A percentile compares a stretch with the other conserved stretches of the same genome.
phyloP scores from a whole-genome alignment of 2,888 invertebrate genomes.

The Venusia cambrica region DNA sequence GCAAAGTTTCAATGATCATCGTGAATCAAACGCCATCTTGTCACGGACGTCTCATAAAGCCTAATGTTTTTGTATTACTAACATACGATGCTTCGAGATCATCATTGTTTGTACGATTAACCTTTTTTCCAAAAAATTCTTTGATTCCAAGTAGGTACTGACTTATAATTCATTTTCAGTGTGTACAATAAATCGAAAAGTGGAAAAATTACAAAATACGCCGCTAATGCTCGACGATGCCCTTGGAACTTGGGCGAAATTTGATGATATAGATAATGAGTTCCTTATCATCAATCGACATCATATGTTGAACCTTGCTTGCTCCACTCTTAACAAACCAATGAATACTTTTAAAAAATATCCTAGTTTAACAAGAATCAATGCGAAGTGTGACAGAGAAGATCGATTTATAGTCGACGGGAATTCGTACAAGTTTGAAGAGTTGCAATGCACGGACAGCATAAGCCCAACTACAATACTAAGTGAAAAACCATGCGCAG shows the following conservation, averaged over 20 bases:
- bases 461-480: constrained; percentile 10
- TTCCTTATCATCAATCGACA: constrained; percentile 6
- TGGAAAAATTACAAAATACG: constrained; percentile 5
- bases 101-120: no score
- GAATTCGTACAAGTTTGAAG: constrained; percentile 17
- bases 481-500: constrained; percentile 12
- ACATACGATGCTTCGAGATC: constrained; percentile 1
- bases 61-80: no score
- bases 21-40: no score
- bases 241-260: constrained; percentile 3
- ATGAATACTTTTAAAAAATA: constrained; percentile 18
- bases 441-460: constrained; percentile 19
- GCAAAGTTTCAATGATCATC: no score
- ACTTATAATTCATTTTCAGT: constrained; percentile 10
- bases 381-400: constrained; percentile 23
- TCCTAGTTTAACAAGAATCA: constrained; percentile 14
- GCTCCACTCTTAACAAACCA: constrained; percentile 14
- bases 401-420: constrained; percentile 22
- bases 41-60: no score
- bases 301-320: constrained; percentile 17
- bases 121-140: no score
- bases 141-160: no score
- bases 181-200: constrained; percentile 17
- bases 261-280: background rate
- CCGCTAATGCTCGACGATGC: constrained; percentile 8